Evolutionary conservation across 2,113 vertebrate genomes (phyloP).

Genomic region (Lamprologus speciosus): DNA sequence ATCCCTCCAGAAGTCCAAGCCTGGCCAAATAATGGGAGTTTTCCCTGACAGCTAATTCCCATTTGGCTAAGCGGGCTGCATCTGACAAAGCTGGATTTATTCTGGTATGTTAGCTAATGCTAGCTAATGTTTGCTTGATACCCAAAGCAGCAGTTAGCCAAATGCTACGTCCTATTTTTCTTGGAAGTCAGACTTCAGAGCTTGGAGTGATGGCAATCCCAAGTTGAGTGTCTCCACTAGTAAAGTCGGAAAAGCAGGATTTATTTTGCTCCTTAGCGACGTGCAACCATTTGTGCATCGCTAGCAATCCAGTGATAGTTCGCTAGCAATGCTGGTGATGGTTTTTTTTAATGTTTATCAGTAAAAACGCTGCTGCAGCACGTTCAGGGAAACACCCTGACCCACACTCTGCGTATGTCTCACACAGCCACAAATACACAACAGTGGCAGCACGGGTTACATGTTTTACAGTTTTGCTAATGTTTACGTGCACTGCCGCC

Average conservation of each 20-base stretch:
- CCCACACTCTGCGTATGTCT: not conserved
- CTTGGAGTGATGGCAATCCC: not conserved
- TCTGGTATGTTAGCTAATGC: not conserved
- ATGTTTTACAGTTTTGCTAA: not conserved
- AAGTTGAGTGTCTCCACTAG: not conserved
- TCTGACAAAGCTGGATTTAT: not conserved
- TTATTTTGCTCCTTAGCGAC: not conserved
- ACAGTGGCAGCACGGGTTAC: not conserved
- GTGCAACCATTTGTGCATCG: not conserved
- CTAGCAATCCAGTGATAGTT: not conserved
- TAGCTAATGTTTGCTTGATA: not conserved
- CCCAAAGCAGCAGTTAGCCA: not conserved
- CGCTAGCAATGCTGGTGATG: not conserved
- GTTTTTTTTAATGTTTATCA: not conserved
- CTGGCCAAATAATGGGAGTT: not conserved
- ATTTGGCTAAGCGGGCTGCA: not conserved
- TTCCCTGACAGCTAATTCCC: not conserved
- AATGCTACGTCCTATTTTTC: not conserved
- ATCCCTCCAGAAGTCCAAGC: not conserved
- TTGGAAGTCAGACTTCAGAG: not conserved
- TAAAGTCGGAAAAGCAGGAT: not conserved
- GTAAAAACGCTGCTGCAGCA: not conserved
- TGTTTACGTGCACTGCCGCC: not conserved
- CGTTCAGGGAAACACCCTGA: accelerated
- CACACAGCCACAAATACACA: not conserved